These are phyloP conservation scores for Oryctolagus cuniculus DNA, from an alignment of 2,113 vertebrate genomes.

Conservation along the genomic window DNA sequence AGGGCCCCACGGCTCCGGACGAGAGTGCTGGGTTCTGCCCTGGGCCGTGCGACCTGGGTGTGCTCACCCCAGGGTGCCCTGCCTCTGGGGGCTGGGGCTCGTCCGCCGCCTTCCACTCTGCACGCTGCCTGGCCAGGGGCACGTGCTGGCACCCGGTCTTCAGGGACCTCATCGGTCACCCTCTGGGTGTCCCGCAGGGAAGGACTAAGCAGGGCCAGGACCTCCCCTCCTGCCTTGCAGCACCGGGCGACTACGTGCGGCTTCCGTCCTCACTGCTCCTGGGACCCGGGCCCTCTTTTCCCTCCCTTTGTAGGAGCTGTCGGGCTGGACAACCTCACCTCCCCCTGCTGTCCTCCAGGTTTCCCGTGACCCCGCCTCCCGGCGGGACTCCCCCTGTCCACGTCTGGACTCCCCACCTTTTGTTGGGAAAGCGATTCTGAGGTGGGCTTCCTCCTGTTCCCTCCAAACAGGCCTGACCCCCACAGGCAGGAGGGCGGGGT, in stretches of 20 bases:
- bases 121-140: fast-evolving
- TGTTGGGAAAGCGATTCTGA: background rate
- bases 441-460: background rate
- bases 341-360: too few species aligned
- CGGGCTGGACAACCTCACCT: background rate
- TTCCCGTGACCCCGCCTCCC: fast-evolving
- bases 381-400: fast-evolving
- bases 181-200: background rate
- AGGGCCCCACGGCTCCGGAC: fast-evolving
- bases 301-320: background rate
- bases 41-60: fast-evolving
- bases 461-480: background rate
- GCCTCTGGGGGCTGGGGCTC: too few species aligned
- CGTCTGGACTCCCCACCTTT: fast-evolving
- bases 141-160: fast-evolving
- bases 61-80: too few species aligned
- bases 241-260: fast-evolving
- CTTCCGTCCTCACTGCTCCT: fast-evolving
- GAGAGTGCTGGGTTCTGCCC: background rate
- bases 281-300: fast-evolving
- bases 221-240: fast-evolving
- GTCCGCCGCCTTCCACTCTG: fast-evolving
- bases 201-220: background rate
- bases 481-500: fast-evolving
- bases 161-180: fast-evolving